Base-by-base conservation (phyloP, 2,113 vertebrate genomes). In the Lepus europaeus region DNA sequence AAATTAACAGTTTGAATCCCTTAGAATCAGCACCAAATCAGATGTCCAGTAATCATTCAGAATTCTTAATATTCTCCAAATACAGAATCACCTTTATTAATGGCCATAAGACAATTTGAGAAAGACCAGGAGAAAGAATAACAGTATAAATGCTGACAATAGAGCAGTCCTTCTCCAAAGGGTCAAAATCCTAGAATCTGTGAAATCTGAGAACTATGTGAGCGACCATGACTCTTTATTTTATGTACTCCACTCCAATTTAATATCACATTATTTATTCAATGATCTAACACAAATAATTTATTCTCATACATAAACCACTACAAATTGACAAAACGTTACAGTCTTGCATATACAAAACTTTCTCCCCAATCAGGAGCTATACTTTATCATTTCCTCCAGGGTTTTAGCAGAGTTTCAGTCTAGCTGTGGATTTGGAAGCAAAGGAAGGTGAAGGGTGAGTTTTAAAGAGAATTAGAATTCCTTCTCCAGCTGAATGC, bases 11-110 rank as follows among this genome's bases (percentile, higher is more conserved):
- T 76, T 79, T 90, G 59, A 70, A 61, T 92, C 16, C 12, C 33
- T 7, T 80, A 92, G 77, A 94, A 87, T 85, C 56, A 56, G 59
- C 61, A 80, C 59, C 25, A 90, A 69, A 79, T 56, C 33, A 72
- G 22, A 63, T 59, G 39, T 36, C 8, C 16, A 89, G 27, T 22
- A 63, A 74, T 87, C 39, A 69, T n/a, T 92, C 22, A 87, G 19
- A 76, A 80, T 86, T 78, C 36, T 25, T 36, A 2, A 22, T 73
- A 25, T 64, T 59, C 53, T 16, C 33, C 31, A 53, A 73, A 36
- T 22, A 6, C 22, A 68, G 9, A 92, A 20, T 39, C 36, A 79
- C 25, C 3, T 91, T 78, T 83, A 83, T 12, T 59, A 45, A 51
- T 73, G 49, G 69, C 17, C 17, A 74, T 2, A 69, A 31, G 45